These are phyloP conservation scores for Tupaia chinensis DNA, from an alignment of 2,113 vertebrate genomes.

Conservation along the genomic window DNA sequence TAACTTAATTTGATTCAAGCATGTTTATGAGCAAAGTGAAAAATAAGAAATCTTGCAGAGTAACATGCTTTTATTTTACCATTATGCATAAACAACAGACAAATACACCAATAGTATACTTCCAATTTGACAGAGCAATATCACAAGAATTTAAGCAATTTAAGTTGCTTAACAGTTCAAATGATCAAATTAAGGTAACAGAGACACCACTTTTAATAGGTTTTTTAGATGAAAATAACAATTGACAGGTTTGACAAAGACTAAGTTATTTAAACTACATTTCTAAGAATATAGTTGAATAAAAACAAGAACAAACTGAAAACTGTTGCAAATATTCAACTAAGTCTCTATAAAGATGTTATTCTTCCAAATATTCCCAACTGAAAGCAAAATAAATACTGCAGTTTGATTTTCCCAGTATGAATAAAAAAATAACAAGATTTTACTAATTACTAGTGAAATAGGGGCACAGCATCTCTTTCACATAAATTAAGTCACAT, in stretches of 20 bases:
- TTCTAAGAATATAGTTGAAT: constrained; percentile 52
- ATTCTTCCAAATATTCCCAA: constrained; percentile 50
- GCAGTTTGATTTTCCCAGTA: constrained; percentile 47
- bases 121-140: constrained; percentile 33
- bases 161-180: constrained; percentile 24
- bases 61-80: constrained; percentile 72
- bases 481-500: constrained; percentile 40
- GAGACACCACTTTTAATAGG: neutral
- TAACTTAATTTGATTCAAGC: constrained; percentile 10
- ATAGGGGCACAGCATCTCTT: neutral
- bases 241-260: constrained; percentile 53
- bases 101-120: neutral
- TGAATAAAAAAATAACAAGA: constrained; percentile 44
- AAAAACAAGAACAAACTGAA: constrained; percentile 50
- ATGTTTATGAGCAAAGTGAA: neutral
- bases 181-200: constrained; percentile 37
- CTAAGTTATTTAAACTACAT: constrained; percentile 39
- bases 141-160: constrained; percentile 42
- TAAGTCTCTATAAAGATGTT: constrained; percentile 18
- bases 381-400: constrained; percentile 56
- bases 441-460: constrained; percentile 53
- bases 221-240: constrained; percentile 61
- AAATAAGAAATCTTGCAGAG: constrained; percentile 37
- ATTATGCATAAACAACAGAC: constrained; percentile 45
- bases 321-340: constrained; percentile 23